Base-by-base conservation (phyloP, 2,113 vertebrate species). In the Canis aureus region DNA sequence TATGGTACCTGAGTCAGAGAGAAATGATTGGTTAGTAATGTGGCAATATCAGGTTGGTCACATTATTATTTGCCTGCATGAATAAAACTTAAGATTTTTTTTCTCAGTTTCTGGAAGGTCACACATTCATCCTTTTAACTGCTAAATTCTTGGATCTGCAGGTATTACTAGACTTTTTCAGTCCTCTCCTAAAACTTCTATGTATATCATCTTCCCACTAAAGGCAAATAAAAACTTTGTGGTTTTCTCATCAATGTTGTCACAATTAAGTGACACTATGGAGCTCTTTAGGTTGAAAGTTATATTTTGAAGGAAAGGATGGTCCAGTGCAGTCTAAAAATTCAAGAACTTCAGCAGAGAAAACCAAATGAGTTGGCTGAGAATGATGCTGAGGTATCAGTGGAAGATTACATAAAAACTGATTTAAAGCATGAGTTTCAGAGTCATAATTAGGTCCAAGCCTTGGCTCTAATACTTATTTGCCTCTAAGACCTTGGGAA, bases 21-120 rank as follows among this genome's bases (percentile, higher is more conserved):
- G 64, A 95, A 96, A 88, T 96, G 66, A 97, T 57, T 3, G 15
- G 78, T 86, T 81, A 95, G 38, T 84, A 71, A 86, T 57, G 64
- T 66, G 29, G 10, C 27, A 89, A 89, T 80, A 80, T 4, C 32
- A 51, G 60, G 12, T 71, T 76, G 62, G 38, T 95, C 43, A 95
- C 66, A 73, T 85, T 95, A 96, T 60, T 92, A 71, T 89, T 92
- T 95, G 17, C 12, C 38, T 81, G 43, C 55, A 91, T 87, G 60
- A 85, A 86, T 60, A 86, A 74, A 55, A 96, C 79, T 87, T 92
- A 92, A 94, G 69, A 69, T 92, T 90, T 15, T 88, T 12, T 88
- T 81, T 89, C 3, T 74, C 59, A 93, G 4, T 35, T 80, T 92
- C 15, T 67, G 23, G 82, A 96, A 59, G 25, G 55, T 86, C 43